Evolutionary conservation across 2,888 invertebrate species (phyloP), one percentile per base, ranked within the genome.

Genomic region (Zaprionus lineosus): DNA sequence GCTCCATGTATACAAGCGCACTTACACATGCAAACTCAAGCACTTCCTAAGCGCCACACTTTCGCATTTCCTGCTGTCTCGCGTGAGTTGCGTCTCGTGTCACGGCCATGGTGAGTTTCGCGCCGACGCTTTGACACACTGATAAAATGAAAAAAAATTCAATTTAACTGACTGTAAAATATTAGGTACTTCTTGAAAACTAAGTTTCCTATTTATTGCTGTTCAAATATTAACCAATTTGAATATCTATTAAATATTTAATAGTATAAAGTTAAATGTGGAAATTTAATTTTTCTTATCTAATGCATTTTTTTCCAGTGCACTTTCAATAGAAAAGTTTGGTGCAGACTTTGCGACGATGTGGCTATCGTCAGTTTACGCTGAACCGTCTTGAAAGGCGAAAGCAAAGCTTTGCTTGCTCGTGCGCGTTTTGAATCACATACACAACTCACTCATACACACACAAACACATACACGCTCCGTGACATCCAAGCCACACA

Each of bases 81-180:
- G 39, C 56, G 53, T 40, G 28, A 37, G 24, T 29, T 9, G 21
- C 18, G 37, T 8, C 12, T 48, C 64, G 65, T 52, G 51, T 34
- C 55, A 64, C 78, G 82, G 65, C 66, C 70, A 67, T 78, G 77
- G 77, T 78, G 77, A 64, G 51, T 75, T 66, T 55, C 1, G 2
- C 39, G 24, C 9, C 21, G 11, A 28, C 16, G 26, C 43, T 51
- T 36, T 46, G 34, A 5, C 53, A 15, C 69, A 60, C 60, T 44
- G 47, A 2, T 0, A 31, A 19, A 53, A 47, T 28, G 6, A 9
- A 21, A 14, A 4, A n/a, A 29, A 29, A 29, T n/a, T 29, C n/a
- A 6, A 29, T 6, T 9, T 29, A 0, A 5, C 5, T 3, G 12
- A 4, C n/a, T n/a, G n/a, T n/a, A n/a, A n/a, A n/a, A n/a, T 19